Percentiles rank a stretch among this genome's conserved stretches.
Conservation (phyloP, 2,797 vertebrate genomes). For the Dallia pectoralis region DNA sequence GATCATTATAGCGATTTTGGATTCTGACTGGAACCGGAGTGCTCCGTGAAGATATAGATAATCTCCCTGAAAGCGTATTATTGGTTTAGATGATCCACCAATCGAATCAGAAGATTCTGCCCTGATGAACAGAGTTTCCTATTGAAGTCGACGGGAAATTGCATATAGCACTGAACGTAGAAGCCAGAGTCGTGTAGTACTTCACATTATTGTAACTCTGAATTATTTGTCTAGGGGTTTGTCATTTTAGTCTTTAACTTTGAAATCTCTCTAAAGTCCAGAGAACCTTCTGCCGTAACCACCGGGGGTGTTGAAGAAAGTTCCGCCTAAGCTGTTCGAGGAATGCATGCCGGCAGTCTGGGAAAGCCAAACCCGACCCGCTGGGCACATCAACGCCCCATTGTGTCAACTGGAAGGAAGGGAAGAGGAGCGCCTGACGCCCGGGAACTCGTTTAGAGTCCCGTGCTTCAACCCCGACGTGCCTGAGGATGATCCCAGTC, state of each 20-base stretch:
- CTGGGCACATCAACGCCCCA: too few relatives aligned
- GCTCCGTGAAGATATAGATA: not conserved
- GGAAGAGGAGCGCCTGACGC: too few relatives aligned
- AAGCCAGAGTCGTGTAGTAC: too few relatives aligned
- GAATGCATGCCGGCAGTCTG: not conserved
- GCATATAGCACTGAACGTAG: not conserved
- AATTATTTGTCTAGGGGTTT: too few relatives aligned
- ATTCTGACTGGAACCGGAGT: not conserved
- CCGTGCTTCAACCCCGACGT: not conserved
- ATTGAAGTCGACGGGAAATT: not conserved
- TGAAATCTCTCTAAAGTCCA: not conserved
- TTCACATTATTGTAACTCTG: too few relatives aligned
- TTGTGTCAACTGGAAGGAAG: not conserved
- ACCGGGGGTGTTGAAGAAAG: not conserved
- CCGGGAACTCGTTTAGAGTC: not conserved
- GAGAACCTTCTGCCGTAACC: not conserved
- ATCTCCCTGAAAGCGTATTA: not conserved
- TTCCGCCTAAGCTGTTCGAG: not conserved
- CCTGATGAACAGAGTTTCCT: not conserved
- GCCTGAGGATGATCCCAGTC: not conserved
- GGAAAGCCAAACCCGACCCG: too few relatives aligned
- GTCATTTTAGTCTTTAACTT: too few relatives aligned
- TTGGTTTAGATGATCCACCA: not conserved
- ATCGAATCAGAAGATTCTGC: not conserved
- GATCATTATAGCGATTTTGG: not conserved